phyloP scores from a whole-genome alignment of 2,797 vertebrate species.

The Mareca strepera region DNA sequence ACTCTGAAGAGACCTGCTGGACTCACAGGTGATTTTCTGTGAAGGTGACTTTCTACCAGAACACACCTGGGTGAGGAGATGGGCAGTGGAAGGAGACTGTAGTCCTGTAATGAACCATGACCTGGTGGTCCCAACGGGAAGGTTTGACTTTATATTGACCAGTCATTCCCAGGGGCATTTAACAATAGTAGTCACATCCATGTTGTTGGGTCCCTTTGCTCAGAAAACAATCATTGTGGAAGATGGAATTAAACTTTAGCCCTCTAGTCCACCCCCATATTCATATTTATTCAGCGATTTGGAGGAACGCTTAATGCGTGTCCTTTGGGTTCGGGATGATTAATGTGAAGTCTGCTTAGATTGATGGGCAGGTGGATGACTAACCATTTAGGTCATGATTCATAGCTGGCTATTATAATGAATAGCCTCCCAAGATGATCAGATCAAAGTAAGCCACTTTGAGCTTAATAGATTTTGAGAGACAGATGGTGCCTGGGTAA shows the following conservation, averaged over 20 bases:
- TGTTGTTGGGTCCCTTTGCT: background rate
- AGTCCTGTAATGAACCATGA: background rate
- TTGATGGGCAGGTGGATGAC: constrained; percentile 21
- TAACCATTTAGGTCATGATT: constrained; percentile 15
- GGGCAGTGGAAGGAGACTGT: background rate
- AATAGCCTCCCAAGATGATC: constrained; percentile 19
- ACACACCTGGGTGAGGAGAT: background rate
- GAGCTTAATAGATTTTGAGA: constrained; percentile 26
- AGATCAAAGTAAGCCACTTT: constrained; percentile 10
- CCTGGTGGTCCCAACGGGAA: background rate
- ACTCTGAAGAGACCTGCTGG: background rate
- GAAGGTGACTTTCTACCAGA: background rate
- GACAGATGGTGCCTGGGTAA: constrained; percentile 15
- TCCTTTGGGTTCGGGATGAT: background rate
- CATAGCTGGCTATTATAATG: constrained; percentile 16
- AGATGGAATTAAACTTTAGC: background rate
- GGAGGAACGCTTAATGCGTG: background rate
- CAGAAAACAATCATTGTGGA: background rate
- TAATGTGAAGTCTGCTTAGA: background rate
- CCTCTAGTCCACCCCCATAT: background rate
- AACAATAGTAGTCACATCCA: background rate
- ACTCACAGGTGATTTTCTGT: background rate
- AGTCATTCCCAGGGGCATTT: background rate
- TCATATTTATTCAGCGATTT: background rate
- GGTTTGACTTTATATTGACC: background rate